Conservation (phyloP, 2,888 invertebrate genomes). For the Beris chalybata region DNA sequence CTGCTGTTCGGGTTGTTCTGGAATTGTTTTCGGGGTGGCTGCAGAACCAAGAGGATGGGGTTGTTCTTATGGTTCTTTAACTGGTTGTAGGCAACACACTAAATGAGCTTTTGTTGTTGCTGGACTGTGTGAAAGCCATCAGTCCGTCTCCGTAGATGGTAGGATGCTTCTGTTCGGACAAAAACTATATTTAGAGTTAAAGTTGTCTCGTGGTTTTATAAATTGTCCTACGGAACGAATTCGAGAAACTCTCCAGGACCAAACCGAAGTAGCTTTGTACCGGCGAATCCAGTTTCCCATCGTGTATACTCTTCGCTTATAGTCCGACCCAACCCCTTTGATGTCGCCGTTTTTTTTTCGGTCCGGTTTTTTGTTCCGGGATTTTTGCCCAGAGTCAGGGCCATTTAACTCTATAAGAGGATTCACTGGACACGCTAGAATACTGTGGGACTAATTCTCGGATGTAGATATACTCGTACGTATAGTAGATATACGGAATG, state of each 20-base stretch:
- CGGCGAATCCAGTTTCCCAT: no score
- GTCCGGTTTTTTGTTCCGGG: no score
- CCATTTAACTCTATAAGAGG: no score
- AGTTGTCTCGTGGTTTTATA: slow-evolving; percentile 34
- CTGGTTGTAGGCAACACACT: not conserved
- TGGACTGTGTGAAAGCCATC: not conserved
- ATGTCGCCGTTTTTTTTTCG: no score
- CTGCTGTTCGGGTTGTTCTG: not conserved
- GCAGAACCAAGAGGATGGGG: not conserved
- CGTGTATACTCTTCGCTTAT: no score
- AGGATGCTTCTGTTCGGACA: slow-evolving; percentile 21
- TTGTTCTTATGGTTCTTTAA: not conserved
- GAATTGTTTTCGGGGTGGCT: not conserved
- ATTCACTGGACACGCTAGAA: no score
- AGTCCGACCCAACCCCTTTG: no score
- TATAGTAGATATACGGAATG: no score
- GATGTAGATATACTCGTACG: no score
- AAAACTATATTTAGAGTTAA: slow-evolving; percentile 34
- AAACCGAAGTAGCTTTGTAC: no score
- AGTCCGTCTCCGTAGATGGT: slow-evolving; percentile 1
- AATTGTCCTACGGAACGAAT: slow-evolving; percentile 29
- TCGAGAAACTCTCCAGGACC: not conserved
- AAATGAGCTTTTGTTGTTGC: not conserved
- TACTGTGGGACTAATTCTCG: no score
- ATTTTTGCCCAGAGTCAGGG: no score